Conservation (phyloP, 2,113 vertebrate genomes). For the Sus scrofa region DNA sequence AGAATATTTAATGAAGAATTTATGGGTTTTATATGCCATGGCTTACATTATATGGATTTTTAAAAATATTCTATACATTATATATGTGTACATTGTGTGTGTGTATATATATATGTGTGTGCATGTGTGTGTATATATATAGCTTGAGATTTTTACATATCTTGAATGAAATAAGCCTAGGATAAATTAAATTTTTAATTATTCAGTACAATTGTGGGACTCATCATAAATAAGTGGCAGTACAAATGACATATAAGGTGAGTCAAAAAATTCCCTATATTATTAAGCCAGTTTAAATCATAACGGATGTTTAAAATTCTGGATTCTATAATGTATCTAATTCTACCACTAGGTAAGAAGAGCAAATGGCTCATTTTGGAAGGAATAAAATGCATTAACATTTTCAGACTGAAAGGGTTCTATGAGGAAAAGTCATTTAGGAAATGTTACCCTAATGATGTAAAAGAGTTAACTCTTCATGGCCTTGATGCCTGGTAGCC, state of each 20-base stretch:
- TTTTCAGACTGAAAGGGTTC: slow-evolving; percentile 72
- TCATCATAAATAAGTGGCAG: slow-evolving; percentile 71
- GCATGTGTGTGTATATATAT: not conserved
- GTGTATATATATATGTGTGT: not conserved
- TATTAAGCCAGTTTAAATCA: slow-evolving; percentile 63
- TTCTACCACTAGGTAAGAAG: slow-evolving; percentile 61
- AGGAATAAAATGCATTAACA: slow-evolving; percentile 74
- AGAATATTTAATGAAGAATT: slow-evolving; percentile 30
- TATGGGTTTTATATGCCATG: not conserved
- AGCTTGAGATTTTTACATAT: not conserved
- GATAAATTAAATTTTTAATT: slow-evolving; percentile 74
- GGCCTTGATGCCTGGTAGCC: not conserved
- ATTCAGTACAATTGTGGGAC: slow-evolving; percentile 50
- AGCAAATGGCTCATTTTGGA: slow-evolving; percentile 71
- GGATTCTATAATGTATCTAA: slow-evolving; percentile 55
- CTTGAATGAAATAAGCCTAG: slow-evolving; percentile 4
- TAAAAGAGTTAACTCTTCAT: slow-evolving; percentile 73
- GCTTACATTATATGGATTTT: not conserved
- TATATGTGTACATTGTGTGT: not conserved
- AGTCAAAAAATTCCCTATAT: slow-evolving; percentile 64
- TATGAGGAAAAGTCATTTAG: slow-evolving; percentile 77
- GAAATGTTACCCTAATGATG: slow-evolving; percentile 66
- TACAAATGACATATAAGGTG: slow-evolving; percentile 73
- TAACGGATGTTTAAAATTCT: slow-evolving; percentile 73
- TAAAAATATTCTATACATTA: not conserved